Percentiles rank a stretch among this genome's conserved stretches.
Conservation (phyloP, 2,113 vertebrate species). For the Indicator indicator region DNA sequence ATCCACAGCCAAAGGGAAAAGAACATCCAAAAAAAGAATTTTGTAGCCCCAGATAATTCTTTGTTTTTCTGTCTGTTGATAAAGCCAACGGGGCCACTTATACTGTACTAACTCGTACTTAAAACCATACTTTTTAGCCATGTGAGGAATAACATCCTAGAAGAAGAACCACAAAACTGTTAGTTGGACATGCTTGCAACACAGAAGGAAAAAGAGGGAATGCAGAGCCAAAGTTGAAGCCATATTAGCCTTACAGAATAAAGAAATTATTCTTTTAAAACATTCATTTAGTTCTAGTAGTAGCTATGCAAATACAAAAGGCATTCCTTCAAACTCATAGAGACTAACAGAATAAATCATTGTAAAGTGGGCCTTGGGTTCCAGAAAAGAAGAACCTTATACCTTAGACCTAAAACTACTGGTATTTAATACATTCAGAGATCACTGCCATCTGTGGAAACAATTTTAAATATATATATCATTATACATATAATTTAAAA, state of each 20-base stretch:
- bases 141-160: constrained; percentile 91
- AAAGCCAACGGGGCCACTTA: constrained; percentile 95
- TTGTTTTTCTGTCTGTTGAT: constrained; percentile 96
- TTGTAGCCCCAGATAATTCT: constrained; percentile 98
- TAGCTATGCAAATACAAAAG: neutral
- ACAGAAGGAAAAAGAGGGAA: neutral
- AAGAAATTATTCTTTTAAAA: neutral
- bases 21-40: constrained; percentile 97
- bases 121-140: constrained; percentile 91
- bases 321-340: neutral
- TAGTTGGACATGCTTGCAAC: neutral
- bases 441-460: neutral
- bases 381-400: neutral
- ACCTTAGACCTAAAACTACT: neutral
- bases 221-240: neutral
- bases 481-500: too few species aligned
- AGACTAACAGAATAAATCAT: neutral
- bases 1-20: constrained; percentile 94
- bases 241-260: neutral
- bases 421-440: neutral
- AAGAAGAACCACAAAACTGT: neutral
- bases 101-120: constrained; percentile 96
- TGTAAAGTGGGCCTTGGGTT: neutral
- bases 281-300: neutral
- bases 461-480: neutral